phyloP scores from a whole-genome alignment of 2,888 invertebrate genomes.

The Helleia helle region DNA sequence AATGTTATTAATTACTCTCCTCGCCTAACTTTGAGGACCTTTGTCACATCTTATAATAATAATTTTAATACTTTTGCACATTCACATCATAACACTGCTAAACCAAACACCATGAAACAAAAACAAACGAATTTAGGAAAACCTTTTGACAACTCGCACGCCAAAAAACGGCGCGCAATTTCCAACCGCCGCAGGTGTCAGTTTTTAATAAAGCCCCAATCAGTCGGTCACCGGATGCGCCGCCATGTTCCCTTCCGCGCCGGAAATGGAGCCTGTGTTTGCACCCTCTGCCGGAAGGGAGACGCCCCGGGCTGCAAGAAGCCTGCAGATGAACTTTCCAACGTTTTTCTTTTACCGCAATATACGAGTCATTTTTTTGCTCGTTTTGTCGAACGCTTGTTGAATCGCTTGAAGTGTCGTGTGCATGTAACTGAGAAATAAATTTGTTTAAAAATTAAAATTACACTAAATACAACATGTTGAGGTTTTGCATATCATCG shows the following conservation, averaged over 20 bases:
- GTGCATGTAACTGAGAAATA: too few species aligned
- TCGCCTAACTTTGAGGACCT: too few species aligned
- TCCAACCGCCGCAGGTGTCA: conserved; percentile 61
- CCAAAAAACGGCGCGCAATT: conserved; percentile 18
- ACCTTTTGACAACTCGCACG: too few species aligned
- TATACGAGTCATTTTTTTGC: conserved; percentile 12
- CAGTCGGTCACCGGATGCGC: conserved; percentile 60
- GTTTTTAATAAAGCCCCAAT: conserved; percentile 72
- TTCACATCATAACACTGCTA: neutral
- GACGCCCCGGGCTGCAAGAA: conserved; percentile 22
- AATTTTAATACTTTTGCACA: too few species aligned
- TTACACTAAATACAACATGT: too few species aligned
- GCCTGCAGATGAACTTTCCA: conserved; percentile 25
- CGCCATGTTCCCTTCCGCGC: conserved; percentile 53
- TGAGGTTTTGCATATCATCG: too few species aligned
- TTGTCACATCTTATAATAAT: too few species aligned
- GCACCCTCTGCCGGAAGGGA: conserved; percentile 38
- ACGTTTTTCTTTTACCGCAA: conserved; percentile 22
- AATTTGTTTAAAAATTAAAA: too few species aligned
- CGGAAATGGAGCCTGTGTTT: conserved; percentile 68
- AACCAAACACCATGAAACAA: neutral
- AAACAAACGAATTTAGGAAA: conserved; percentile 5
- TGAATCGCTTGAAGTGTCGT: conserved; percentile 8
- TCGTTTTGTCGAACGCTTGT: conserved; percentile 9
- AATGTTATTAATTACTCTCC: too few species aligned